Base-by-base conservation (phyloP, 2,113 vertebrate species). In the Ochotona princeps region DNA sequence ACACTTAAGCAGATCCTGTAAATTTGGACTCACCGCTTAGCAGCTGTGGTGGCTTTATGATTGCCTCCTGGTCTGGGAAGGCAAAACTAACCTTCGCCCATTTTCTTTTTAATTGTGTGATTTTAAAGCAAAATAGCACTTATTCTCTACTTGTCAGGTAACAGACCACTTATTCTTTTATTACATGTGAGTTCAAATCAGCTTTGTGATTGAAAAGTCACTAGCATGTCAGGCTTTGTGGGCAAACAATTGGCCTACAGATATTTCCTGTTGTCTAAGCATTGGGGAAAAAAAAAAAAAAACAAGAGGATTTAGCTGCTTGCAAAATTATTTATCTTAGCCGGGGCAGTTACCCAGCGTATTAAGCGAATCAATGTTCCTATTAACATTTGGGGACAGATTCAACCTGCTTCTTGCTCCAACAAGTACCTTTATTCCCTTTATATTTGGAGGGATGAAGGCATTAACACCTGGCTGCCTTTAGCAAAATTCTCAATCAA, bases 241-340 rank as follows among this genome's bases (percentile, higher is more conserved):
- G 28, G 44, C 54, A 79, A 84, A 49, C 54, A 82, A 72, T 28
- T 95, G 87, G 63, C 63, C 18, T 92, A 93, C 91, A 57, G 11
- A 73, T 96, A 70, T 84, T 93, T 93, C 7, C 32, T 80, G 32
- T 88, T 93, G 28, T 2, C 12, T 38, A 49, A 83, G 18, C 30
- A 17, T 13, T 94, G 17, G 51, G 25, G 35, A 26, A 32, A 76
- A 28, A 63, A 26, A 32, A 76, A 28, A 63, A 81, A 32, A 38
- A 35, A 17, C n/a, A 80, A 91, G 30, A 87, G 2, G 25, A 78
- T 89, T 87, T 95, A 69, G 4, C 44, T 92, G 14, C 66, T 51
- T 95, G 49, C 83, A 35, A 92, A 93, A 76, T 63, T 87, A 92
- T 82, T 65, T 89, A 72, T 90, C 51, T 76, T 86, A 86, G 5